Evolutionary conservation across 2,797 vertebrate genomes (phyloP).

Genomic region (Gallirallus australis): DNA sequence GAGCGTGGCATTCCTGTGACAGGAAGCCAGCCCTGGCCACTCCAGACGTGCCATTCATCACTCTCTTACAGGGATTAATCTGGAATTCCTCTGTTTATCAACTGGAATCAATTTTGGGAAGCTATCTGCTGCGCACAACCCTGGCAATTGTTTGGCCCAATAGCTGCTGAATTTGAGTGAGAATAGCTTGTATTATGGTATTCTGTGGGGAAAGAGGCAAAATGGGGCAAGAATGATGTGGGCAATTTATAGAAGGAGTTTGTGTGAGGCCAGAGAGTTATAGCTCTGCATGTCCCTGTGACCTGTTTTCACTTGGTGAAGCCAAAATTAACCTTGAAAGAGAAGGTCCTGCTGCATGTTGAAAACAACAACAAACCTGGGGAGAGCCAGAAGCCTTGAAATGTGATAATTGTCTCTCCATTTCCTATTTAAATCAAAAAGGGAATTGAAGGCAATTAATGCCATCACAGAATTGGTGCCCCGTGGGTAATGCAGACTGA

Average conservation of each 20-base stretch:
- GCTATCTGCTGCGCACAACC: not conserved
- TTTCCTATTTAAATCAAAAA: not conserved
- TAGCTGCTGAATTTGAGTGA: not conserved
- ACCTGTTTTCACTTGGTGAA: not conserved
- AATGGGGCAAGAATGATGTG: not conserved
- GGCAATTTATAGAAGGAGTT: not conserved
- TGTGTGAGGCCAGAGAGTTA: not conserved
- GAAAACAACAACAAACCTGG: not conserved
- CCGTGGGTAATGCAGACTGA: not conserved
- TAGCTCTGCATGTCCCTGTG: not conserved
- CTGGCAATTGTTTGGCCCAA: not conserved
- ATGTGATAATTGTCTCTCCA: not conserved
- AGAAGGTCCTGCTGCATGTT: not conserved
- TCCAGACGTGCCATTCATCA: conserved; percentile 60
- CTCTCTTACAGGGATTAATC: not conserved
- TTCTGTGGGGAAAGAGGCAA: not conserved
- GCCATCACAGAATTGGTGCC: not conserved
- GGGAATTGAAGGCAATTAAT: not conserved
- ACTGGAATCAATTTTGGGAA: conserved; percentile 22
- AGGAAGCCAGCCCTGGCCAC: conserved; percentile 45
- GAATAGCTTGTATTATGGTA: not conserved
- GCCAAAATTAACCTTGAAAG: conserved; percentile 23
- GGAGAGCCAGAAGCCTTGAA: not conserved
- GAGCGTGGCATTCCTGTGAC: conserved; percentile 73
- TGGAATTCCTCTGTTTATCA: conserved; percentile 23